A percentile compares a stretch with the other conserved stretches of the same genome.
Conservation (phyloP, 2,113 vertebrate genomes). For the Alethe castanea region DNA sequence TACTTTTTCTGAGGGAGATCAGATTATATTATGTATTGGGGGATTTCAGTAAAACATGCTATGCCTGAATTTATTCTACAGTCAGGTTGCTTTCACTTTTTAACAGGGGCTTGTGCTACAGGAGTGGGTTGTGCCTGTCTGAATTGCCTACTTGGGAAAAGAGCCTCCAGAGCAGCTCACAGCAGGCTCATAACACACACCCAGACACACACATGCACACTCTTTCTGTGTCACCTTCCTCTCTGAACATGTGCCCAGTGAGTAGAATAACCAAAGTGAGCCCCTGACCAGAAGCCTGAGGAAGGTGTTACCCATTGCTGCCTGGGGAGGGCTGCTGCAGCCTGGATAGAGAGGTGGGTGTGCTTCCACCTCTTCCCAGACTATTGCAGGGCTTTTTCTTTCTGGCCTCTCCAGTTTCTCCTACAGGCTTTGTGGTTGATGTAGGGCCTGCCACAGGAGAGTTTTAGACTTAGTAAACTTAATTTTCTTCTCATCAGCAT, state of each 20-base stretch:
- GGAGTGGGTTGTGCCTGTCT: not conserved
- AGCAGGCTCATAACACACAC: not conserved
- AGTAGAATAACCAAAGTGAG: not conserved
- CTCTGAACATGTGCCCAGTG: rapidly evolving
- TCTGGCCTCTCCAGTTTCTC: not conserved
- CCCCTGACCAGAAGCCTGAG: not conserved
- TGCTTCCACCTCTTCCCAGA: not conserved
- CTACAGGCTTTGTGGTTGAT: not conserved
- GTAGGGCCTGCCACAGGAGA: not conserved
- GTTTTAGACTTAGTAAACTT: not conserved
- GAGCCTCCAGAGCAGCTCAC: not conserved
- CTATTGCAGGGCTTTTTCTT: not conserved
- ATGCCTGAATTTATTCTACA: not conserved
- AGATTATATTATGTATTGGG: not conserved
- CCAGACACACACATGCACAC: not conserved
- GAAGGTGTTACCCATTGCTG: rapidly evolving
- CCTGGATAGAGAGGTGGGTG: not conserved
- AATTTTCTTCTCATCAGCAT: not conserved
- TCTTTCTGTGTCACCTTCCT: rapidly evolving
- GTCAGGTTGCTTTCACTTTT: not conserved
- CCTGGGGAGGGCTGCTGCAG: not conserved
- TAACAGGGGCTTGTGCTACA: not conserved
- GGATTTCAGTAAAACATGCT: not conserved
- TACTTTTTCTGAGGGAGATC: not conserved
- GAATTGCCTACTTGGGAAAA: not conserved